Evolutionary conservation across 1,140 invertebrate genomes (phyloP), one percentile per base, ranked within the genome.

Genomic region (Pogonomyrmex californicus): DNA sequence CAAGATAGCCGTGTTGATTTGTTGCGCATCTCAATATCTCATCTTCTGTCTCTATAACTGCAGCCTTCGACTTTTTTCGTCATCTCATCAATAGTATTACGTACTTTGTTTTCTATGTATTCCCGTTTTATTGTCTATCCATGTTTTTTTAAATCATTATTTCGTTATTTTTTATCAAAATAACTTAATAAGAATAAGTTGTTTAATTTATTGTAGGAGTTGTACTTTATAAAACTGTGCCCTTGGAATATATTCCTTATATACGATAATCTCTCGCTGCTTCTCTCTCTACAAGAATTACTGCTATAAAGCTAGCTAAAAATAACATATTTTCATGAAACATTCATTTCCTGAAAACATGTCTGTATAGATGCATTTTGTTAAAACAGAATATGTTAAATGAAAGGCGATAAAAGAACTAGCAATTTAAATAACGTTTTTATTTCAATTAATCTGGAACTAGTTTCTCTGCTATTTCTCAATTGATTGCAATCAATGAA

Each of bases 311-410:
- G 36, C 36, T 10, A 30, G 54, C 79, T 73, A 83, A 83, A 33
- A 83, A 83, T 83, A 83, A 62, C 54, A 41, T 6, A 51, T 68
- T 41, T 71, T 47, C 23, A 71, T 82, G n/a, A 83, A 82, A 83
- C 6, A 83, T 83, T 83, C 33, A 83, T 75, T 0, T n/a, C 73
- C n/a, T 36, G 10, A 41, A 5, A 12, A 71, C 41, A 17, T 6
- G 17, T 23, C 12, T n/a, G 17, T 83, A 38, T 73, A 60, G 41
- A 49, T n/a, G 30, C 3, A 33, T 38, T 23, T n/a, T 1, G 3
- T 9, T 73, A 58, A 60, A 12, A n/a, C 7, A 73, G 17, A 58
- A 66, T 0, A 7, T 6, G 9, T 36, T 44, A 49, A 44, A 66
- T 23, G 38, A 30, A 81, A 4, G 2, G 14, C 38, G 4, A 1